Percentiles rank a stretch among this genome's conserved stretches.
Evolutionary conservation across 2,797 vertebrate genomes (phyloP).

Genomic region (Clarias platycephalus): DNA sequence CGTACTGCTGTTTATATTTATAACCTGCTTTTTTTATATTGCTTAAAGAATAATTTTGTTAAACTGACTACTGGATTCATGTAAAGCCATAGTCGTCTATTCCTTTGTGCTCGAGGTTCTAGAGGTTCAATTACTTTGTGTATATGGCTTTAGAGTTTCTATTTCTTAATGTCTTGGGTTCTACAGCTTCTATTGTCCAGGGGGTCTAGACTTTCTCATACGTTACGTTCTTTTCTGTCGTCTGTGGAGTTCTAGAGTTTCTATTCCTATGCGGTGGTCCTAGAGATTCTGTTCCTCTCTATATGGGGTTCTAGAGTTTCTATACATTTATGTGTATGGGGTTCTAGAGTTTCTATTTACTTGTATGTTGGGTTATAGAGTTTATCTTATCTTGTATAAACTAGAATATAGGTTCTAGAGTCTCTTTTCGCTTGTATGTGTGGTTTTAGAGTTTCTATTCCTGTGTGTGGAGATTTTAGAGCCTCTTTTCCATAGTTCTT

Average conservation of each 20-base stretch:
- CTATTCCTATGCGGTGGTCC: background rate
- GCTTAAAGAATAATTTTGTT: background rate
- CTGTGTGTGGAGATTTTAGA: background rate
- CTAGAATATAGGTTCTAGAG: too few relatives aligned
- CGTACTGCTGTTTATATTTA: conserved; percentile 48
- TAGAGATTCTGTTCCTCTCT: background rate
- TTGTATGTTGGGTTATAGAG: background rate
- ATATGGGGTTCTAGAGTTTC: too few relatives aligned
- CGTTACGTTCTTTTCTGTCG: background rate
- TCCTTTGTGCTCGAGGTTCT: background rate
- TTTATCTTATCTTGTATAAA: background rate
- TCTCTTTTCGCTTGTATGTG: background rate
- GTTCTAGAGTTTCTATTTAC: background rate
- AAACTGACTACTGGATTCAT: background rate
- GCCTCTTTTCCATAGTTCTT: too few relatives aligned
- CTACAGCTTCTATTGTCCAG: background rate
- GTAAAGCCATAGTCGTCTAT: background rate
- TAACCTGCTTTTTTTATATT: conserved; percentile 43
- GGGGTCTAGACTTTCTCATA: background rate
- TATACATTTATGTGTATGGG: background rate
- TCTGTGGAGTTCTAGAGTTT: background rate
- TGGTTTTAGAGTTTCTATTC: background rate
- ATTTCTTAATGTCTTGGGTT: background rate
- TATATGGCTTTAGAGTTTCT: background rate
- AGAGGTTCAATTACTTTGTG: background rate